Evolutionary conservation across 2,797 vertebrate species (phyloP).

Genomic region (Trematocara caparti): DNA sequence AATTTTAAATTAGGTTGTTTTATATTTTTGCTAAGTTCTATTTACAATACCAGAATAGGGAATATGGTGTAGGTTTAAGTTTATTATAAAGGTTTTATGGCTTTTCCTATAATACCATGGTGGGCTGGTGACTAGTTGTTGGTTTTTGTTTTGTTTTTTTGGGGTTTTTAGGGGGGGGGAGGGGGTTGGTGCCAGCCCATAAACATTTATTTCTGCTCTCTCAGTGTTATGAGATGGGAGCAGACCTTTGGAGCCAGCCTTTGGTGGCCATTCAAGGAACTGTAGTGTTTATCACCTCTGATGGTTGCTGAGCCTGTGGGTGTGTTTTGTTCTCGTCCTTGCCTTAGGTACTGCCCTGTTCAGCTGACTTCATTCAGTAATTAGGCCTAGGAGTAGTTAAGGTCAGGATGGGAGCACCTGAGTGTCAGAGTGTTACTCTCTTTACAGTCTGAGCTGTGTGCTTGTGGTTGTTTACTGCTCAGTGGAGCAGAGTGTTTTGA

Average conservation of each 20-base stretch:
- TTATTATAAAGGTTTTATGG: neutral
- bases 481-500: neutral
- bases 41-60: no score
- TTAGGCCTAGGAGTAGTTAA: neutral
- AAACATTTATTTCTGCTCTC: neutral
- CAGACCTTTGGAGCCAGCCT: neutral
- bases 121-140: neutral
- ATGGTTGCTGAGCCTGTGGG: neutral
- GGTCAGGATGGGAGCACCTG: neutral
- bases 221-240: neutral
- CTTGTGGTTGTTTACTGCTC: neutral
- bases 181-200: neutral
- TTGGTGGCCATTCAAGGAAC: neutral
- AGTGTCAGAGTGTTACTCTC: neutral
- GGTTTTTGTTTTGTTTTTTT: no score
- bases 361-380: neutral
- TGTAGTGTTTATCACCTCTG: neutral
- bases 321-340: neutral
- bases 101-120: neutral
- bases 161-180: rapidly evolving
- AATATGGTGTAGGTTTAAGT: neutral
- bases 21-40: neutral
- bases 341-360: neutral
- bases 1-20: neutral
- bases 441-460: neutral